Percentiles rank a stretch among this genome's conserved stretches.
These are phyloP conservation scores for Bufotes viridis DNA, from an alignment of 2,797 vertebrate genomes.

Conservation along the genomic window DNA sequence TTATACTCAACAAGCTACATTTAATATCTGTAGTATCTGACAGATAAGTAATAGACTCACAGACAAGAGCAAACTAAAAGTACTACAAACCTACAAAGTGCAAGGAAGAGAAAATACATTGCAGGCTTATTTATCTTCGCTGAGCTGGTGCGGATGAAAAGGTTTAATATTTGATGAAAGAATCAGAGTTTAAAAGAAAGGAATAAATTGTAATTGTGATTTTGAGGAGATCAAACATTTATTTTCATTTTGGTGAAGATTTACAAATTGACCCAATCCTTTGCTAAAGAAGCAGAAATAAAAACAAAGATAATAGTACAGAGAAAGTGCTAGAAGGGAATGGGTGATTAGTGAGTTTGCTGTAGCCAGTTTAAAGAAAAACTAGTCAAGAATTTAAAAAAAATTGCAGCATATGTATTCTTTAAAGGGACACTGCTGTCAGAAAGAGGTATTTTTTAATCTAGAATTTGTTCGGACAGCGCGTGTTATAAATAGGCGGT, in stretches of 20 bases:
- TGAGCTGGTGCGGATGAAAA: background rate
- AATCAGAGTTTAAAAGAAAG: background rate
- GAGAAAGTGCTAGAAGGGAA: background rate
- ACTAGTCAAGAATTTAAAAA: background rate
- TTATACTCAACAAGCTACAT: conserved; percentile 7
- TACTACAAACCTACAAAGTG: background rate
- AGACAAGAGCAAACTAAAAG: conserved; percentile 7
- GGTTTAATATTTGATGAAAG: conserved; percentile 39
- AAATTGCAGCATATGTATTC: background rate
- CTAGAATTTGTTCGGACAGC: no score
- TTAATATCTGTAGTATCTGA: conserved; percentile 37
- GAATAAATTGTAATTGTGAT: background rate
- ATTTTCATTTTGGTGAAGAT: background rate
- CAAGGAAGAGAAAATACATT: conserved; percentile 12
- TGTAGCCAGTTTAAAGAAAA: background rate
- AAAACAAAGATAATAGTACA: background rate
- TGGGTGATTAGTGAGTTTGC: background rate
- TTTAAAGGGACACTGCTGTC: no score
- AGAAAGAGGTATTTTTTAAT: no score
- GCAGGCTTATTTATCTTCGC: background rate
- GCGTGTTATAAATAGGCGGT: no score
- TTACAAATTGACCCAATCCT: background rate
- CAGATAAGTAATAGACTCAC: conserved; percentile 12
- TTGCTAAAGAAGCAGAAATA: background rate
- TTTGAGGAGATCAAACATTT: background rate